phyloP scores from a whole-genome alignment of 2,888 invertebrate species.

The Euproctis similis region DNA sequence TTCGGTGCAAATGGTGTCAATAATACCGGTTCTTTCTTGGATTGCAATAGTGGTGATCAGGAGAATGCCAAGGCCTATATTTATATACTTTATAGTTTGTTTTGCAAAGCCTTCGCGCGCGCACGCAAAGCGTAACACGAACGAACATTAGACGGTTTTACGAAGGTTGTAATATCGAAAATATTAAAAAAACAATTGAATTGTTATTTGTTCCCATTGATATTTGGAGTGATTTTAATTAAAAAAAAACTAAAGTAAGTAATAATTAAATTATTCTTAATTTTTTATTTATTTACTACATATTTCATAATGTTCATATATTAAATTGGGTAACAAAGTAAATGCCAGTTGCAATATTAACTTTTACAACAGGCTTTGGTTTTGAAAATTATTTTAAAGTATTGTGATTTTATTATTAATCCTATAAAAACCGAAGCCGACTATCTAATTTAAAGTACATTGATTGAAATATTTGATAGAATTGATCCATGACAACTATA shows the following conservation, averaged over 20 bases:
- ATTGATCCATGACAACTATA: too few species aligned
- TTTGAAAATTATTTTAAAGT: too few species aligned
- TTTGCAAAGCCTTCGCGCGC: conserved; percentile 31
- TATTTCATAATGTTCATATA: too few species aligned
- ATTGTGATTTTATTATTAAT: too few species aligned
- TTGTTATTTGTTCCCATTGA: not conserved
- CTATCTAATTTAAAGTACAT: too few species aligned
- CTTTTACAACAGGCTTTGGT: too few species aligned
- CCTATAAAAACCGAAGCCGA: too few species aligned
- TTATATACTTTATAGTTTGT: conserved; percentile 30
- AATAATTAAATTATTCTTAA: conserved; percentile 3
- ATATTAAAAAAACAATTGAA: too few species aligned
- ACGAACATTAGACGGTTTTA: conserved; percentile 1
- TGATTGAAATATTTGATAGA: too few species aligned
- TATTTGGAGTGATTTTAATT: not conserved
- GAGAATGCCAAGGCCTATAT: conserved; percentile 33
- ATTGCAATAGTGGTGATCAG: conserved; percentile 15
- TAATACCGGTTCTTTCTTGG: conserved; percentile 29
- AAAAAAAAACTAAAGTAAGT: conserved; percentile 3
- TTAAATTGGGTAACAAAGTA: too few species aligned
- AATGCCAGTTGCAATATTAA: too few species aligned
- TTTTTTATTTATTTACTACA: too few species aligned
- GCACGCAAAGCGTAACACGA: conserved; percentile 30
- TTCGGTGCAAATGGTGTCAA: conserved; percentile 27
- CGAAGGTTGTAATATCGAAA: not conserved